Conservation (phyloP, 2,113 vertebrate genomes). For the Ploceus nigricollis region DNA sequence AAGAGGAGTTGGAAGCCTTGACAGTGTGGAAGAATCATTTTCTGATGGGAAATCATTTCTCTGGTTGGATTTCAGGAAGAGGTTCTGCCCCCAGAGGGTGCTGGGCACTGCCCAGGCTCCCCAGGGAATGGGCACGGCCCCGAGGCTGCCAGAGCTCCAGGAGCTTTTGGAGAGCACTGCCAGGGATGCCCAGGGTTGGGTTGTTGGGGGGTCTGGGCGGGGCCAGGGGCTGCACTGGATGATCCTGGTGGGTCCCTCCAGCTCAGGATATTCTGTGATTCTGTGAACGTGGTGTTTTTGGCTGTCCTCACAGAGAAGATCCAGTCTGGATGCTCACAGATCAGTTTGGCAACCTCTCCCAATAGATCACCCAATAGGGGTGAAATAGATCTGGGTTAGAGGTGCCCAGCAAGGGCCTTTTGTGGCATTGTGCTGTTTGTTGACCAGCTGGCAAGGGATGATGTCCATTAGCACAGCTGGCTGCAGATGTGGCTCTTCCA, state of each 20-base stretch:
- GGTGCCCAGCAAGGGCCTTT: not conserved
- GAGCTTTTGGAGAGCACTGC: accelerated
- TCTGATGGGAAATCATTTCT: not conserved
- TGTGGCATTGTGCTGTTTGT: not conserved
- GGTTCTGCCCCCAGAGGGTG: not conserved
- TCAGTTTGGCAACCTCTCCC: not conserved
- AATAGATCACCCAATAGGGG: no score
- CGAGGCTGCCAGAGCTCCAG: not conserved
- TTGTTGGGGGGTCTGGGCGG: not conserved
- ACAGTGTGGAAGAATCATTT: not conserved
- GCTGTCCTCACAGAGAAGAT: not conserved
- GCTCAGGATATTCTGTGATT: not conserved
- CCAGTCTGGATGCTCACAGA: not conserved
- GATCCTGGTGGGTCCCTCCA: accelerated
- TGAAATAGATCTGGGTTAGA: not conserved
- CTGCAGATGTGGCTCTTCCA: not conserved
- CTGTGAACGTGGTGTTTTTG: accelerated
- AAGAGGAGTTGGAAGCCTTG: not conserved
- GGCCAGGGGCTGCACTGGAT: accelerated
- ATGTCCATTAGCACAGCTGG: not conserved
- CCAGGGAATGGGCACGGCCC: not conserved
- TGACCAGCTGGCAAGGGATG: not conserved
- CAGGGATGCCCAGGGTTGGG: accelerated
- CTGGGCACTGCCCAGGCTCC: not conserved
- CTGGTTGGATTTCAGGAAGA: not conserved